A percentile compares a stretch with the other conserved stretches of the same genome.
phyloP scores from a whole-genome alignment of 2,797 vertebrate genomes.

The Dromococcyx pavoninus region DNA sequence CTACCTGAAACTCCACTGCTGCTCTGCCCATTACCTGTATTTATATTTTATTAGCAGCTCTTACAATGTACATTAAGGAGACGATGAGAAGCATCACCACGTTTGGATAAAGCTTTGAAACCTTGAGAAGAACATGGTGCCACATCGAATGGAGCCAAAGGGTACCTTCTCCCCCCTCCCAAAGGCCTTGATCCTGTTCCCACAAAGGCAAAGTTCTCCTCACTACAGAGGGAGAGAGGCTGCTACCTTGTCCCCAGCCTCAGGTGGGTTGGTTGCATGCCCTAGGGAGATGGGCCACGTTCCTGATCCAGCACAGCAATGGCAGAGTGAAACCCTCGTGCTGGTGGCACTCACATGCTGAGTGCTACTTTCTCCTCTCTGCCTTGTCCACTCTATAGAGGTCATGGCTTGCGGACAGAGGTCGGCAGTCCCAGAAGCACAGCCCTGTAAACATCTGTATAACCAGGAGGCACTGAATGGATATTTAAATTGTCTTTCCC shows the following conservation, averaged over 20 bases:
- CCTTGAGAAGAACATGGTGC: neutral
- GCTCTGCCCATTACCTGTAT: neutral
- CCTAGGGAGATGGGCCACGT: neutral
- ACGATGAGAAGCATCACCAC: neutral
- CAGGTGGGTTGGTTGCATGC: neutral
- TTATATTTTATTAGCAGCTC: neutral
- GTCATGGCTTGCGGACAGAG: neutral
- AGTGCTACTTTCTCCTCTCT: neutral
- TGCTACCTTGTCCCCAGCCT: neutral
- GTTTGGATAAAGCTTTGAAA: neutral
- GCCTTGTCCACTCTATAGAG: neutral
- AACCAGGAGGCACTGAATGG: neutral
- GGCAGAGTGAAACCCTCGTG: neutral
- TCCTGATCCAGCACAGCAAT: fast-evolving
- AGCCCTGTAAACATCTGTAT: neutral
- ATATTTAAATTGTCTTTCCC: neutral
- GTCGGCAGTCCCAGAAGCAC: neutral
- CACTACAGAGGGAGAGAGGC: neutral
- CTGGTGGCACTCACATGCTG: neutral
- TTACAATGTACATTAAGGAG: neutral
- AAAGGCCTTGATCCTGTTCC: neutral
- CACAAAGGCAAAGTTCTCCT: neutral
- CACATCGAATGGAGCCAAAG: neutral
- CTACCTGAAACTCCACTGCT: neutral
- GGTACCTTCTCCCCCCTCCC: neutral